These are phyloP conservation scores for Steatocranus sp. DNA, from an alignment of 2,797 vertebrate species.

Conservation along the genomic window DNA sequence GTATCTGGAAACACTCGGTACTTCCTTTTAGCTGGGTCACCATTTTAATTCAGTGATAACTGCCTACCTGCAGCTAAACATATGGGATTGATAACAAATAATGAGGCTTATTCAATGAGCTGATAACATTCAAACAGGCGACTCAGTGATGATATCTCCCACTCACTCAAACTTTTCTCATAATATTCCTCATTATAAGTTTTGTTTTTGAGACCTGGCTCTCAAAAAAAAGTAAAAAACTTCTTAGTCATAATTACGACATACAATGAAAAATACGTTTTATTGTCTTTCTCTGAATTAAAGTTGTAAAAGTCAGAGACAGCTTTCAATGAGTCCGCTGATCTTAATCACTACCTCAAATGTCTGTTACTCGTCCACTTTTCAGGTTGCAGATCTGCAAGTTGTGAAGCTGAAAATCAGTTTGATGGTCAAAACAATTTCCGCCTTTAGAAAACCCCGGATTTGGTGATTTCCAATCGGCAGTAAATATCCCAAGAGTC, in stretches of 20 bases:
- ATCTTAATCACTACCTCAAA: not conserved
- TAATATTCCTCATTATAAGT: not conserved
- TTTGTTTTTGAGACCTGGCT: not conserved
- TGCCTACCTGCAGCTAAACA: not conserved
- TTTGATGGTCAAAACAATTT: not conserved
- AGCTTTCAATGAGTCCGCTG: not conserved
- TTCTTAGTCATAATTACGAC: not conserved
- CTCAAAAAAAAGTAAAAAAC: not conserved
- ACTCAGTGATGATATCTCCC: not conserved
- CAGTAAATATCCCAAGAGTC: not conserved
- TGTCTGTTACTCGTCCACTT: not conserved
- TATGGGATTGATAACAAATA: not conserved
- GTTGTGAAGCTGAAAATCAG: not conserved
- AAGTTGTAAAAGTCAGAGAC: not conserved
- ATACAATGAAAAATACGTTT: accelerated
- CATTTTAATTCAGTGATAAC: not conserved
- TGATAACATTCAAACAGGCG: not conserved
- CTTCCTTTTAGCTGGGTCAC: not conserved
- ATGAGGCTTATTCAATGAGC: not conserved
- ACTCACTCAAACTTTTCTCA: not conserved
- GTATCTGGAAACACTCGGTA: not conserved
- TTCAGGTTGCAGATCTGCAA: not conserved
- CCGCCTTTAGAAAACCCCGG: not conserved
- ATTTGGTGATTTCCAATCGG: not conserved
- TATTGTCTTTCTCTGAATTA: not conserved